Base-by-base conservation (phyloP, 1,140 invertebrate species). In the Catajapyx aquilonaris region DNA sequence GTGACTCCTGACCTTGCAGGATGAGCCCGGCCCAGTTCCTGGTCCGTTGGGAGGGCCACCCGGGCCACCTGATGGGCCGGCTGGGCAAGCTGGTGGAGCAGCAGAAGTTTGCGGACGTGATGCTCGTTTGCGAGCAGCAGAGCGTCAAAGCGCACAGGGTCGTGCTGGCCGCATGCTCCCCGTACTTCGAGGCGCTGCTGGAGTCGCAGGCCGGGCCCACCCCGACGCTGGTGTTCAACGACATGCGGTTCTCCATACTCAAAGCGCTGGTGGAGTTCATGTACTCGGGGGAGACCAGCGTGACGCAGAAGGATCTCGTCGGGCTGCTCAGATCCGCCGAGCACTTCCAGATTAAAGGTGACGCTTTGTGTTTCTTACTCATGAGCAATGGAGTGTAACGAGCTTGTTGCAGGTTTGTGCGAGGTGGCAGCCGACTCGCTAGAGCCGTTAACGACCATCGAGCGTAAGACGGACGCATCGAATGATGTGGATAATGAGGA, bases 141-240 rank as follows among this genome's bases (percentile, higher is more conserved):
- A 64, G 61, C 35, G 50, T 70, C 13, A 57, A 64, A 50, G 66
- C 68, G 41, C 66, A 69, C 42, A 60, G 66, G 46, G 53, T 67
- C 23, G 68, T 73, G 30, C 56, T 71, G 20, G 67, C 64, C 35
- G 65, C 67, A 18, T 68, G 65, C 53, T 71, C 68, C 48, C 61
- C 67, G 43, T 73, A 71, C 46, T 71, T 71, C 53, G 61, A 66
- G 54, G 69, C 63, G 40, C 66, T 69, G 54, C 48, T 69, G 34
- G 57, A 61, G 39, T 56, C 61, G 47, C 62, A 66, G 51, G 54
- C 65, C 37, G 61, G 60, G 32, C 56, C 59, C 41, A 61, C 66
- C 48, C 64, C 63, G 41, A 48, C 62, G 42, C 65, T 68, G 50
- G 54, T 66, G 44, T 53, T 68, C 7, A 63, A 59, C 50, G 64